Percentiles rank a stretch among this genome's conserved stretches.
These are phyloP conservation scores for Tetragonula clypearis DNA, from an alignment of 1,140 invertebrate genomes.

Conservation along the genomic window DNA sequence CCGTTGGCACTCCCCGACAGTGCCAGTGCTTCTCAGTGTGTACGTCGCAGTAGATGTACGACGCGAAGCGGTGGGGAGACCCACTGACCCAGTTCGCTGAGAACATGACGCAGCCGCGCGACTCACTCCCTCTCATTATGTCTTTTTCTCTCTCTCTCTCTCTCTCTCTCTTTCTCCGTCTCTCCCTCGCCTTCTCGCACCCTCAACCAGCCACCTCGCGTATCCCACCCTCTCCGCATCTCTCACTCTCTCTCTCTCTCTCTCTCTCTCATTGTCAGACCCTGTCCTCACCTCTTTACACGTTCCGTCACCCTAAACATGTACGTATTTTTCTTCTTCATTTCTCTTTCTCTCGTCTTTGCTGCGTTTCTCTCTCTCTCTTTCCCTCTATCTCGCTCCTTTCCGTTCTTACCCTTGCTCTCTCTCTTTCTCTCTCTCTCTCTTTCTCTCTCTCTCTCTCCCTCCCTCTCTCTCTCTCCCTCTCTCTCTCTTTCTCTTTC, in stretches of 20 bases:
- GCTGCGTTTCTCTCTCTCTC: too few relatives aligned
- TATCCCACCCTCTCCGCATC: slow-evolving; percentile 34
- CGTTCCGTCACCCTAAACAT: slow-evolving; percentile 46
- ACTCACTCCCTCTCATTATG: slow-evolving; percentile 72
- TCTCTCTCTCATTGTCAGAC: background rate
- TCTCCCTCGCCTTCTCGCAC: slow-evolving; percentile 6
- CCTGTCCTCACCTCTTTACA: slow-evolving; percentile 46
- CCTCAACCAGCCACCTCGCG: slow-evolving; percentile 19
- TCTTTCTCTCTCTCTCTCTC: slow-evolving; percentile 51
- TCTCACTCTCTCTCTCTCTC: slow-evolving; percentile 30
- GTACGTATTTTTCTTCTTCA: slow-evolving; percentile 27
- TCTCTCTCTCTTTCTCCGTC: slow-evolving; percentile 46
- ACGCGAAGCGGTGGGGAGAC: slow-evolving; percentile 75
- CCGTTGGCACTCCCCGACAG: slow-evolving; percentile 79
- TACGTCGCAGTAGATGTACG: slow-evolving; percentile 63
- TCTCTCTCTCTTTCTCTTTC: slow-evolving; percentile 55
- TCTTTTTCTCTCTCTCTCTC: slow-evolving; percentile 61
- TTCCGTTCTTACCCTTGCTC: slow-evolving; percentile 28
- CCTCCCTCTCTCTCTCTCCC: background rate
- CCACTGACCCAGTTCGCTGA: slow-evolving; percentile 81
- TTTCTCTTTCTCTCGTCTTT: slow-evolving; percentile 11
- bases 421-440: background rate
- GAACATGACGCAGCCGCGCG: slow-evolving; percentile 81
- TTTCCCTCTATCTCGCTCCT: slow-evolving; percentile 7
- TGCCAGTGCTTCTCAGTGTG: slow-evolving; percentile 61